Percentiles rank a stretch among this genome's conserved stretches.
Conservation (phyloP, 2,888 invertebrate species). For the Phortica okadai region DNA sequence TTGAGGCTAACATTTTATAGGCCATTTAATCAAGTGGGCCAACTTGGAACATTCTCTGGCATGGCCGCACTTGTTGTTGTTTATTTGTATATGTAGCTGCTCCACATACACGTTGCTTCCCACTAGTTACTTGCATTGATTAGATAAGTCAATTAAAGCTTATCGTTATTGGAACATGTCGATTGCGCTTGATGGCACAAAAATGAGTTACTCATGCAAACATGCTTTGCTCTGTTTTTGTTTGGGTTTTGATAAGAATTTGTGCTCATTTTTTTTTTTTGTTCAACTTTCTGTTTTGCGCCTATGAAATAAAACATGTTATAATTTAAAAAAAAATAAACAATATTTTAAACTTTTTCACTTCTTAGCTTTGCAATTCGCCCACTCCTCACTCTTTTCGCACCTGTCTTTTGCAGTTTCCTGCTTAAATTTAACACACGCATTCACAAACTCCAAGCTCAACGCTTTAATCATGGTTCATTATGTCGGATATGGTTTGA, state of each 20-base stretch:
- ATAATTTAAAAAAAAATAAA: too few relatives aligned
- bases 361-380: too few relatives aligned
- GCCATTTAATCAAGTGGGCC: constrained; percentile 18
- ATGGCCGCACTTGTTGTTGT: neutral
- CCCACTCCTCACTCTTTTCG: too few relatives aligned
- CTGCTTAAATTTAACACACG: too few relatives aligned
- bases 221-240: neutral
- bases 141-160: neutral
- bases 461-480: neutral
- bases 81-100: neutral
- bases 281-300: too few relatives aligned
- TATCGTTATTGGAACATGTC: neutral
- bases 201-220: neutral
- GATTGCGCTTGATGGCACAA: neutral
- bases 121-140: neutral
- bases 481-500: constrained; percentile 1
- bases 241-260: too few relatives aligned
- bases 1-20: constrained; percentile 9
- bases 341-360: too few relatives aligned
- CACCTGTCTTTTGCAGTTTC: too few relatives aligned
- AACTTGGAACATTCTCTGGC: neutral
- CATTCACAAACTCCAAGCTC: neutral
- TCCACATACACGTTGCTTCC: neutral
- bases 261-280: too few relatives aligned
- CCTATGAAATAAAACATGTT: too few relatives aligned